These are phyloP conservation scores for Sphaeridia pumilis DNA, from an alignment of 2,888 invertebrate genomes.

Conservation along the genomic window DNA sequence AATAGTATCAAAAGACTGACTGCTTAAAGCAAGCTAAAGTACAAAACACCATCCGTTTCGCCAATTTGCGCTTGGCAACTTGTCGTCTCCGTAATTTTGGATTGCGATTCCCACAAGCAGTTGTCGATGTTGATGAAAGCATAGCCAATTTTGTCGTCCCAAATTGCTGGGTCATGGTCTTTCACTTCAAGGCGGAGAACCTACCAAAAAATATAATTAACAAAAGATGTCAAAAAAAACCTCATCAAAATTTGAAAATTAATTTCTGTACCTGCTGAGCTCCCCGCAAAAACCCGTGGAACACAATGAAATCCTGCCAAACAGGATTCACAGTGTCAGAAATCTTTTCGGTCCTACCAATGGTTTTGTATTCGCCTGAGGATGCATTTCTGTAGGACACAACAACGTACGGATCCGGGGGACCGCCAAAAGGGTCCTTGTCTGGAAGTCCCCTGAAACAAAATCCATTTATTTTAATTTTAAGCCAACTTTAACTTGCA, in stretches of 20 bases:
- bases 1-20: too few species aligned
- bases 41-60: conserved; percentile 3
- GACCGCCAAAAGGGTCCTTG: conserved; percentile 1
- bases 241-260: not conserved
- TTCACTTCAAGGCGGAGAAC: conserved; percentile 4
- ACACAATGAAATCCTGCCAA: conserved; percentile 6
- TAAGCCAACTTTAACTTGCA: too few species aligned
- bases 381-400: conserved; percentile 5
- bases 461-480: not conserved
- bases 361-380: not conserved
- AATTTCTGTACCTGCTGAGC: conserved; percentile 2
- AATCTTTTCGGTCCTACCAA: conserved; percentile 8
- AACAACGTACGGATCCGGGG: conserved; percentile 10
- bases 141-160: conserved; percentile 11
- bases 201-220: not conserved
- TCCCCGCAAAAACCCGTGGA: conserved; percentile 5
- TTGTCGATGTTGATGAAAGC: conserved; percentile 10
- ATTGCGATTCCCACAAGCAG: conserved; percentile 4
- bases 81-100: not conserved
- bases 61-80: conserved; percentile 6
- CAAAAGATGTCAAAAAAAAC: not conserved
- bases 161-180: conserved; percentile 10
- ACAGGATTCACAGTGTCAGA: conserved; percentile 1
- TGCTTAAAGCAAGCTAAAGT: not conserved
- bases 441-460: conserved; percentile 10